Evolutionary conservation across 2,888 invertebrate species (phyloP).

Genomic region (Drosophila tanythrix): DNA sequence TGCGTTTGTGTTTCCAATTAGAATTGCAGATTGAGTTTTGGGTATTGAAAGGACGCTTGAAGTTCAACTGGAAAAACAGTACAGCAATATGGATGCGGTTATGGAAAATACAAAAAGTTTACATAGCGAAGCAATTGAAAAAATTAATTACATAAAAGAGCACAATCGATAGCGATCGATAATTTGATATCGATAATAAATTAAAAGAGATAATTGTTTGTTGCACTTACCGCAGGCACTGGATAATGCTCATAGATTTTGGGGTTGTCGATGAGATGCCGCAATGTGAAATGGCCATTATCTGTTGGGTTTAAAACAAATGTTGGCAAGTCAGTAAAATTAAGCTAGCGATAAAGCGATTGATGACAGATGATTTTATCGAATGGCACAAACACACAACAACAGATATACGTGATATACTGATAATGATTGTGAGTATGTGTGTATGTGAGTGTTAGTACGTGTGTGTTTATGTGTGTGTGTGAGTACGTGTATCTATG

Average conservation of each 20-base stretch:
- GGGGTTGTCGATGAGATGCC: conserved; percentile 86
- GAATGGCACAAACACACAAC: conserved; percentile 10
- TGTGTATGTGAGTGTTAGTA: neutral
- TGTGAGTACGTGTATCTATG: neutral
- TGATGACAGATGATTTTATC: conserved; percentile 40
- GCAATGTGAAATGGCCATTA: conserved; percentile 88
- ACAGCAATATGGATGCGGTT: conserved; percentile 18
- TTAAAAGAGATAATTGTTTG: neutral
- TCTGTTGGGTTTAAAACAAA: conserved; percentile 67
- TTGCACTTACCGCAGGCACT: conserved; percentile 90
- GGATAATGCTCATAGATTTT: conserved; percentile 90
- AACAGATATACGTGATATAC: neutral
- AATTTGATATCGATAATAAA: neutral
- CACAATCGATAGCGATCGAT: conserved; percentile 13
- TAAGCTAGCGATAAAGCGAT: conserved; percentile 7
- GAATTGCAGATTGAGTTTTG: conserved; percentile 22
- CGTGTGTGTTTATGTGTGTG: neutral
- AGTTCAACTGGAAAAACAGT: conserved; percentile 49
- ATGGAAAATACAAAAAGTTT: conserved; percentile 21
- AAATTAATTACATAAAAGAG: neutral
- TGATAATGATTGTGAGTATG: conserved; percentile 17
- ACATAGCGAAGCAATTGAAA: neutral
- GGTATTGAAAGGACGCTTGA: conserved; percentile 11
- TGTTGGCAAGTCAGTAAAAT: neutral
- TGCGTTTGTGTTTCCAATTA: conserved; percentile 30